Evolutionary conservation across 2,113 vertebrate genomes (phyloP).

Genomic region (Scophthalmus maximus): DNA sequence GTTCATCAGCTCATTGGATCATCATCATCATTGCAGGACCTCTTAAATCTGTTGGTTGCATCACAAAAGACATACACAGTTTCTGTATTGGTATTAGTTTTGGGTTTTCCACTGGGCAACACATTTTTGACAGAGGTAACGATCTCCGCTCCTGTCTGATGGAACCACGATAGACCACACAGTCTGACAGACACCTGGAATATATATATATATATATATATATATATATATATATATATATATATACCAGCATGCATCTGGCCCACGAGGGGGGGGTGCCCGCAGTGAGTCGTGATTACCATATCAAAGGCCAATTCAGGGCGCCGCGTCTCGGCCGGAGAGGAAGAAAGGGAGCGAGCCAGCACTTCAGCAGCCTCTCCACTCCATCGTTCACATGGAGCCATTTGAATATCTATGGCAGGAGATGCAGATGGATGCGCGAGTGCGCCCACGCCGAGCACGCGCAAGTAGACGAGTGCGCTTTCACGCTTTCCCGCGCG

Average conservation of each 20-base stretch:
- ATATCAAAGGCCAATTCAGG: slow-evolving; percentile 69
- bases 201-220: too few species aligned
- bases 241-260: slow-evolving; percentile 83
- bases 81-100: too few species aligned
- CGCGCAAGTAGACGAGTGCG: neutral
- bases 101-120: too few species aligned
- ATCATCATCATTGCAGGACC: too few species aligned
- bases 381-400: slow-evolving; percentile 89
- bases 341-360: slow-evolving; percentile 62
- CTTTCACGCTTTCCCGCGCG: slow-evolving; percentile 30
- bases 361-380: slow-evolving; percentile 86
- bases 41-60: too few species aligned
- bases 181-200: slow-evolving; percentile 72
- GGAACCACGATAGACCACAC: slow-evolving; percentile 39
- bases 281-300: slow-evolving; percentile 54
- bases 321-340: slow-evolving; percentile 12
- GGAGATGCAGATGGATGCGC: slow-evolving; percentile 78
- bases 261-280: slow-evolving; percentile 79
- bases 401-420: slow-evolving; percentile 94
- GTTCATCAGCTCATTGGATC: too few species aligned
- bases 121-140: too few species aligned
- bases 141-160: too few species aligned
- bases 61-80: too few species aligned
- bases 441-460: slow-evolving; percentile 2
- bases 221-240: too few species aligned